Evolutionary conservation across 2,888 invertebrate species (phyloP).

Genomic region (Laspeyria flexula): DNA sequence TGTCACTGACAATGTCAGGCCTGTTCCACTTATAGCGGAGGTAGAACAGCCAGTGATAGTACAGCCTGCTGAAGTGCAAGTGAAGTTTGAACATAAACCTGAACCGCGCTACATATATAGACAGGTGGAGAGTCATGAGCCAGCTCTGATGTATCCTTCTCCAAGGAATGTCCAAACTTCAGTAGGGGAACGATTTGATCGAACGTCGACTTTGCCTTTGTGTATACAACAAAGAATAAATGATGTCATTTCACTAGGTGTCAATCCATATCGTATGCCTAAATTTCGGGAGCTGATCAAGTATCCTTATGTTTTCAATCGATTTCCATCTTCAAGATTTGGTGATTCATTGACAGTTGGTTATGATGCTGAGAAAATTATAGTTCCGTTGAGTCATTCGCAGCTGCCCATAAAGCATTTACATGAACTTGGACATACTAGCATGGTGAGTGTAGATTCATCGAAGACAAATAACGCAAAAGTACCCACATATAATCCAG

Average conservation of each 20-base stretch:
- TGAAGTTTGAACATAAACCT: constrained; percentile 11
- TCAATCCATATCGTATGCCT: constrained; percentile 9
- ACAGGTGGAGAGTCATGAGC: constrained; percentile 43
- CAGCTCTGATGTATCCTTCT: constrained; percentile 43
- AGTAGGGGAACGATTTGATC: constrained; percentile 41
- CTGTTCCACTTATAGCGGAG: background rate
- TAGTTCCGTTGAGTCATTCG: too few relatives aligned
- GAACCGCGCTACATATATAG: constrained; percentile 50
- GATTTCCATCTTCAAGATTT: background rate
- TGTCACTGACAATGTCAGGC: background rate
- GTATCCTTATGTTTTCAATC: background rate
- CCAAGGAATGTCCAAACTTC: constrained; percentile 41
- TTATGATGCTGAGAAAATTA: too few relatives aligned
- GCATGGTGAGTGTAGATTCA: too few relatives aligned
- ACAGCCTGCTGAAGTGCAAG: constrained; percentile 14
- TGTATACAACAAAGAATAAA: constrained; percentile 43
- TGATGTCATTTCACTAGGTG: constrained; percentile 22
- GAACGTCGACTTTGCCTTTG: constrained; percentile 34
- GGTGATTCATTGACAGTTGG: too few relatives aligned
- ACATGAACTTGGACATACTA: too few relatives aligned
- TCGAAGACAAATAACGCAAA: too few relatives aligned
- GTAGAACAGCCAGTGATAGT: background rate
- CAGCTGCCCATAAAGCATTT: too few relatives aligned
- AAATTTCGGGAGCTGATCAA: too few relatives aligned
- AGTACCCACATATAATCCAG: too few relatives aligned